Conservation (phyloP, 2,888 invertebrate species). For the Hemistola chrysoprasaria region DNA sequence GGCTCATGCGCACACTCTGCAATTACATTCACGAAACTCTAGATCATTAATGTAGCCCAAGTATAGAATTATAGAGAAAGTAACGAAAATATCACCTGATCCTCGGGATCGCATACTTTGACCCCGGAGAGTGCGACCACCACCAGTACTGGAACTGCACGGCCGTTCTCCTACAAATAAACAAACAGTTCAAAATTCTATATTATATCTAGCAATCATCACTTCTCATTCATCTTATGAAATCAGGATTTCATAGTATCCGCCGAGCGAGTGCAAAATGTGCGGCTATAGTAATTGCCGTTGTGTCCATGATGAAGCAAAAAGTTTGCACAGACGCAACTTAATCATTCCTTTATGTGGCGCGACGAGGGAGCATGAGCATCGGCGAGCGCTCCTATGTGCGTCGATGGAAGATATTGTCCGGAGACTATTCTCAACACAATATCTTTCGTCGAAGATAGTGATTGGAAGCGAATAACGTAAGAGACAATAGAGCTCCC, state of each 20-base stretch:
- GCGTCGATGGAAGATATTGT: too few relatives aligned
- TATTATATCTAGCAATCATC: too few relatives aligned
- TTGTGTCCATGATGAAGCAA: slow-evolving; percentile 25
- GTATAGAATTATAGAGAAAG: too few relatives aligned
- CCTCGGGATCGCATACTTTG: slow-evolving; percentile 92
- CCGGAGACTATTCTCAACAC: too few relatives aligned
- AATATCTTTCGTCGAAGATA: too few relatives aligned
- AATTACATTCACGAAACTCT: slow-evolving; percentile 32
- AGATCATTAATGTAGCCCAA: slow-evolving; percentile 21
- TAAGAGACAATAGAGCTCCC: slow-evolving; percentile 5
- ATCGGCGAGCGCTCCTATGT: slow-evolving; percentile 8
- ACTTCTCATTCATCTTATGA: too few relatives aligned
- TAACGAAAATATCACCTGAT: too few relatives aligned
- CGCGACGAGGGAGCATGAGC: neutral
- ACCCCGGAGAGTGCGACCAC: slow-evolving; percentile 90
- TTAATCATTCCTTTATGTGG: slow-evolving; percentile 26
- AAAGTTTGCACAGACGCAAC: slow-evolving; percentile 14
- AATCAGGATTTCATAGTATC: neutral
- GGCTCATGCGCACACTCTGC: slow-evolving; percentile 92
- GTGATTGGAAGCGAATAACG: too few relatives aligned
- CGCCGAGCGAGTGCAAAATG: neutral
- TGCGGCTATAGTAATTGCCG: too few relatives aligned
- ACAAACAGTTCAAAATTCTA: neutral
- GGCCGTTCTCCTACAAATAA: slow-evolving; percentile 81
- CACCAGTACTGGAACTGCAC: slow-evolving; percentile 87